Evolutionary conservation across 1,140 invertebrate species (phyloP), one percentile per base, ranked within the genome.

Genomic region (Hydropsyche tenuis): DNA sequence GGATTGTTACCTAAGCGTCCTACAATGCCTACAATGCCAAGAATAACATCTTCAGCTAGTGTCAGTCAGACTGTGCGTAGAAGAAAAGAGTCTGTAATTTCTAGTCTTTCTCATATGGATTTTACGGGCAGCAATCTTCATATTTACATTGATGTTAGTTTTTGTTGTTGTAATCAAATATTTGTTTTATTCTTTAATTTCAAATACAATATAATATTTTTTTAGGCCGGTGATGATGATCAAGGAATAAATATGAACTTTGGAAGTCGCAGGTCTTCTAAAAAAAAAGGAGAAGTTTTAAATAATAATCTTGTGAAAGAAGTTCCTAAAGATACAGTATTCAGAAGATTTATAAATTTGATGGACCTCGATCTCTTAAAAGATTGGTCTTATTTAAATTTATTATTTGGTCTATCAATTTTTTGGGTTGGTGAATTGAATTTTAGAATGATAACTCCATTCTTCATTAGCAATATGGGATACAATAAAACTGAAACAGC

Each of bases 341-440:
- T 87, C 73, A 84, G 79, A 68, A 82, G 85, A 56, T 88, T 88
- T 74, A 85, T 87, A 74, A 82, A 81, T 65, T 77, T 88, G n/a
- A 89, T 88, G 80, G 89, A 90, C 79, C 82, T 90, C 62, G 88
- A 89, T 79, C 81, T 91, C 78, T 80, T 90, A 23, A 88, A 88
- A 84, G 87, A 90, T 81, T 85, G 85, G 76, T 88, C 88, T 18
- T 93, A 90, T 79, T 85, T 92, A 72, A 92, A 92, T 80, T 85
- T 92, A 71, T 83, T 91, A 60, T 87, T 91, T 60, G 90, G 90
- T 0, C 82, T 91, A 16, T 91, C 90, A 42, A 85, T 92, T 6
- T 91, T 90, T 82, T 92, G 91, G 81, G 90, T 90, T 18, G 89
- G 90, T 11, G 91, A 92, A 78, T 85, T 91, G 74, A 91, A 92